Conservation (phyloP, 2,113 vertebrate species). For the Caranx ignobilis region DNA sequence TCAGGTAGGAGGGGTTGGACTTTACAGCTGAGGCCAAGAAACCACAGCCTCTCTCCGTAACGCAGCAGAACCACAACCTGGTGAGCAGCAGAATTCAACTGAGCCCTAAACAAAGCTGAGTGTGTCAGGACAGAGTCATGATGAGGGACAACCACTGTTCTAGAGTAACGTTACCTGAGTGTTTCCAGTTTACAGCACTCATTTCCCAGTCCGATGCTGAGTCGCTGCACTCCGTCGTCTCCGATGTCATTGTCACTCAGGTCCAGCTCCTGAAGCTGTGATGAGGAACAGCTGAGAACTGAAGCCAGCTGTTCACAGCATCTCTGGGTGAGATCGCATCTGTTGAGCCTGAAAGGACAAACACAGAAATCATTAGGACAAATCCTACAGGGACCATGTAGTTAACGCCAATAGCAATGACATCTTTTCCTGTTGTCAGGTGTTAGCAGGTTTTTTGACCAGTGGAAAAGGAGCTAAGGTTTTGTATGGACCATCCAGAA, state of each 20-base stretch:
- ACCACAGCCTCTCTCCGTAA: slow-evolving; percentile 26
- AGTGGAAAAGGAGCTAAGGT: no score
- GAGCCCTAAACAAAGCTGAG: not conserved
- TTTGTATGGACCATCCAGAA: no score
- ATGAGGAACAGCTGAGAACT: slow-evolving; percentile 5
- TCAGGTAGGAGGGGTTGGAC: slow-evolving; percentile 28
- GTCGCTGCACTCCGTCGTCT: slow-evolving; percentile 22
- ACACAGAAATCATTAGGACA: not conserved
- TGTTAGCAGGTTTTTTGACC: no score
- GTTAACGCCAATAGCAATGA: no score
- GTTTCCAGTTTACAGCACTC: slow-evolving; percentile 14
- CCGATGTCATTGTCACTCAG: slow-evolving; percentile 40
- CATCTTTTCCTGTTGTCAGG: no score
- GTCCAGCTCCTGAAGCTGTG: slow-evolving; percentile 19
- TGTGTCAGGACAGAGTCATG: no score
- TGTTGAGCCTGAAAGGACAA: slow-evolving; percentile 21
- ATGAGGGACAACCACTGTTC: no score
- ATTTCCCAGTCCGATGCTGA: not conserved
- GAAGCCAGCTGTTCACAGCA: slow-evolving; percentile 21
- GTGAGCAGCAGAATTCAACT: not conserved
- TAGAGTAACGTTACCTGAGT: slow-evolving; percentile 12
- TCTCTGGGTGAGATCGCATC: slow-evolving; percentile 15
- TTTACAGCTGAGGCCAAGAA: slow-evolving; percentile 38
- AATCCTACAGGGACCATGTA: not conserved
- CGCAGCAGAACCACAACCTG: slow-evolving; percentile 40